These are phyloP conservation scores for Campylomormyrus tamandua DNA, from an alignment of 2,113 vertebrate genomes.

Conservation along the genomic window DNA sequence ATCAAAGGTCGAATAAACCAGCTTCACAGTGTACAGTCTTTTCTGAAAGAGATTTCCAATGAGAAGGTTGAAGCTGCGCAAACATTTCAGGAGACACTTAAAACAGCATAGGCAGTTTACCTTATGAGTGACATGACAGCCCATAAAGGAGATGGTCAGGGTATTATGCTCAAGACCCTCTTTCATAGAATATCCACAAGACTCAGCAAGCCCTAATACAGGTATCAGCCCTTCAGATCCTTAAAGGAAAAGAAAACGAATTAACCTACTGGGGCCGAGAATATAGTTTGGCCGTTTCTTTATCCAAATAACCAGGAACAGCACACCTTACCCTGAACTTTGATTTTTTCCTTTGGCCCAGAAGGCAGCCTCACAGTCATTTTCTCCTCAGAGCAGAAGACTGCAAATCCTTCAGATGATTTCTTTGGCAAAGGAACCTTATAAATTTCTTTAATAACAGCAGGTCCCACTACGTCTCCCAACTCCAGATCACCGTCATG, in stretches of 20 bases:
- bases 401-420: not conserved
- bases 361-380: constrained; percentile 2
- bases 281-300: not conserved
- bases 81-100: not conserved
- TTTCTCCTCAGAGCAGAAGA: not conserved
- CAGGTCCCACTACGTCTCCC: not conserved
- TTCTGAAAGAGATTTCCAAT: constrained; percentile 31
- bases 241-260: not conserved
- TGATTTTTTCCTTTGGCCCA: not conserved
- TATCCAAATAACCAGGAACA: not conserved
- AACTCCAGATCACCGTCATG: not conserved
- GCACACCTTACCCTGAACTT: not conserved
- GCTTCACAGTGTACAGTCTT: constrained; percentile 31
- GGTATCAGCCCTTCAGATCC: constrained; percentile 17
- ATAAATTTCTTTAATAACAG: not conserved
- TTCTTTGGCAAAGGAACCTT: not conserved
- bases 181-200: constrained; percentile 42
- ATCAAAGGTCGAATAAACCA: constrained; percentile 29
- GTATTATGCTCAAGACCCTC: not conserved
- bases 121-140: constrained; percentile 41
- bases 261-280: not conserved
- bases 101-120: constrained; percentile 22
- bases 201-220: not conserved
- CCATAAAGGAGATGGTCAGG: constrained; percentile 41
- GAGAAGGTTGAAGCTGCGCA: not conserved